A percentile compares a stretch with the other conserved stretches of the same genome.
phyloP scores from a whole-genome alignment of 2,888 invertebrate species.

The Aromia moschata region DNA sequence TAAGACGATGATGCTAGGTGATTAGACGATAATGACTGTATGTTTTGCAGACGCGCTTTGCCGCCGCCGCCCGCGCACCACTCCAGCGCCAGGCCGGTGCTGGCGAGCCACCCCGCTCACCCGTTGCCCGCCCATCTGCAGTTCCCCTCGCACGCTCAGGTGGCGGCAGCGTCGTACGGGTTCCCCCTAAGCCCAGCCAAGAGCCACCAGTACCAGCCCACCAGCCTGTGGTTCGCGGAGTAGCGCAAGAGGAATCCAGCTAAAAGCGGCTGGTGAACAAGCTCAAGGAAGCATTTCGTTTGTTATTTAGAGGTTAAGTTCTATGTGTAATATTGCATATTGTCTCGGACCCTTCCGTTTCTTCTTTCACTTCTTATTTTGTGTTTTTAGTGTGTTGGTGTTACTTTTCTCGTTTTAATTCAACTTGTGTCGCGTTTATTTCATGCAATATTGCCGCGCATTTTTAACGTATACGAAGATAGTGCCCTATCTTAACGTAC shows the following conservation, averaged over 20 bases:
- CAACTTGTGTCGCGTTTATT: neutral
- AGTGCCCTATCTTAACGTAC: neutral
- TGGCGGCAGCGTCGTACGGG: slow-evolving; percentile 67
- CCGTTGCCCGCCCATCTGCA: slow-evolving; percentile 86
- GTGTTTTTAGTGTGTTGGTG: slow-evolving; percentile 26
- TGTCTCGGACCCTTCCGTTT: too few relatives aligned
- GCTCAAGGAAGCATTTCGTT: slow-evolving; percentile 14
- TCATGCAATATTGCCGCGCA: neutral
- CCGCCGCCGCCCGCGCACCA: slow-evolving; percentile 86
- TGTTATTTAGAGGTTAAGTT: slow-evolving; percentile 17
- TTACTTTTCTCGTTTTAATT: slow-evolving; percentile 25
- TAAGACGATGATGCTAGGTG: too few relatives aligned
- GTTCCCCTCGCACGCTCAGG: slow-evolving; percentile 74
- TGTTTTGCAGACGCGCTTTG: slow-evolving; percentile 67
- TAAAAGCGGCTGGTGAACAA: slow-evolving; percentile 3
- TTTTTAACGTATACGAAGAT: neutral
- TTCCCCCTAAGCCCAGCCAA: slow-evolving; percentile 71
- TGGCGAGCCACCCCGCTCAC: slow-evolving; percentile 75
- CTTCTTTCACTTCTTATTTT: slow-evolving; percentile 9
- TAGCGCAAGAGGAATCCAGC: slow-evolving; percentile 55
- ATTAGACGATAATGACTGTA: too few relatives aligned
- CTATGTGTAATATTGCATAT: slow-evolving; percentile 25
- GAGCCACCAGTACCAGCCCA: slow-evolving; percentile 71
- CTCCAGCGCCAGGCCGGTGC: slow-evolving; percentile 75
- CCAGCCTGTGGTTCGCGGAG: slow-evolving; percentile 82